Base-by-base conservation (phyloP, 2,113 vertebrate species). In the Nematolebias whitei region DNA sequence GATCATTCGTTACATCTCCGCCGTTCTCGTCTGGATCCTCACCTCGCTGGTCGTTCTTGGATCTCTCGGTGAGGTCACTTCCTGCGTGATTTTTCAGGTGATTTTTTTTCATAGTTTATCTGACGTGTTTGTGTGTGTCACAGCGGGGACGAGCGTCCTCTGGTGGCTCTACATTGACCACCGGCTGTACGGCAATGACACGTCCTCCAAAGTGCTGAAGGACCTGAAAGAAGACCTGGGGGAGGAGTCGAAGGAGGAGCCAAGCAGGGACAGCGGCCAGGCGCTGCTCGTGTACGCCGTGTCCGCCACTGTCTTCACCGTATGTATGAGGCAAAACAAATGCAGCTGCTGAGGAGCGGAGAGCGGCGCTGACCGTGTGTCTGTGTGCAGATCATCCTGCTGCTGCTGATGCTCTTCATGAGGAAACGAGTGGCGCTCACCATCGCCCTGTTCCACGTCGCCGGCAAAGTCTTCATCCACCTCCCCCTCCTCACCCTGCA, bases 91-190 rank as follows among this genome's bases (percentile, higher is more conserved):
- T 18, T 32, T 40, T 19, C 41, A 48, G 14, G 0, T 48, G 23
- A 20, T 47, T 10, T 24, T n/a, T 16, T 32, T 26, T 44, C 13
- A n/a, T 12, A 4, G 9, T 43, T 11, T 22, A 22, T 22, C 16
- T 19, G 14, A 43, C 6, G 1, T 20, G 15, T 61, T 8, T 24
- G 70, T 13, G 70, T 13, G 39, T 51, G 35, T 56, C 45, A 49
- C 79, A 99, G 98, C 94, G 85, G 98, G 96, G 59, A 98, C 96
- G 39, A 93, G 96, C 61, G 92, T 96, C 14, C 92, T 99, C 2
- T 99, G 98, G 98, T 99, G 97, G 96, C 89, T 99, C 0, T 99
- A 99, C 75, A 94, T 95, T 58, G 96, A 96, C 75, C 92, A 95
- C 82, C 93, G 92, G 82, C 85, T 93, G 40, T 93, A 92, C 11